These are phyloP conservation scores for Lophotis ruficrista DNA, from an alignment of 2,113 vertebrate species.

Conservation along the genomic window DNA sequence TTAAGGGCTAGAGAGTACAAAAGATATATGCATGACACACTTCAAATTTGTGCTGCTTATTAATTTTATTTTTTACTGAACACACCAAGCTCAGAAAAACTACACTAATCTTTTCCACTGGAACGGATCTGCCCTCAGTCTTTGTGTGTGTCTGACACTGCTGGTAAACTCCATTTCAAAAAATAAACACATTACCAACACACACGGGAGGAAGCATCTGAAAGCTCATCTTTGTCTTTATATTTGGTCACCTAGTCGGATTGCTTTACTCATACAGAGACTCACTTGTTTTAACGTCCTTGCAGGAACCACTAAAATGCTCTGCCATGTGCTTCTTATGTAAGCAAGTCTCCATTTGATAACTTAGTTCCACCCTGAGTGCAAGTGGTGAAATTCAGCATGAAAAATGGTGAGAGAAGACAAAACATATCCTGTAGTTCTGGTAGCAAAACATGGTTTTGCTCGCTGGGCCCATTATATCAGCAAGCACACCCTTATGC, in stretches of 20 bases:
- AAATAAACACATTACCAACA: constrained; percentile 31
- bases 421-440: neutral
- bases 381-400: neutral
- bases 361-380: neutral
- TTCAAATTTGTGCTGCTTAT: constrained; percentile 20
- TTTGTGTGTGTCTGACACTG: constrained; percentile 23
- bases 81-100: neutral
- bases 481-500: neutral
- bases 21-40: constrained; percentile 5
- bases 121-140: constrained; percentile 3
- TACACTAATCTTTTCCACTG: constrained; percentile 8
- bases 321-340: constrained; percentile 8
- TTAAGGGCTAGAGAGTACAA: constrained; percentile 22
- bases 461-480: neutral
- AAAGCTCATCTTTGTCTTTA: constrained; percentile 39
- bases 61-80: constrained; percentile 32
- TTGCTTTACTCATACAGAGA: neutral
- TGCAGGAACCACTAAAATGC: neutral
- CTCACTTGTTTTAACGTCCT: neutral
- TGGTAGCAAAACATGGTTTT: neutral
- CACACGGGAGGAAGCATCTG: neutral
- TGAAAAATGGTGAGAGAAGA: neutral
- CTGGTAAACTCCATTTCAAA: constrained; percentile 30
- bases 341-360: constrained; percentile 10
- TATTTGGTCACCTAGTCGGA: constrained; percentile 7